These are phyloP conservation scores for Drosophila lacicola DNA, from an alignment of 2,888 invertebrate species.

Conservation along the genomic window DNA sequence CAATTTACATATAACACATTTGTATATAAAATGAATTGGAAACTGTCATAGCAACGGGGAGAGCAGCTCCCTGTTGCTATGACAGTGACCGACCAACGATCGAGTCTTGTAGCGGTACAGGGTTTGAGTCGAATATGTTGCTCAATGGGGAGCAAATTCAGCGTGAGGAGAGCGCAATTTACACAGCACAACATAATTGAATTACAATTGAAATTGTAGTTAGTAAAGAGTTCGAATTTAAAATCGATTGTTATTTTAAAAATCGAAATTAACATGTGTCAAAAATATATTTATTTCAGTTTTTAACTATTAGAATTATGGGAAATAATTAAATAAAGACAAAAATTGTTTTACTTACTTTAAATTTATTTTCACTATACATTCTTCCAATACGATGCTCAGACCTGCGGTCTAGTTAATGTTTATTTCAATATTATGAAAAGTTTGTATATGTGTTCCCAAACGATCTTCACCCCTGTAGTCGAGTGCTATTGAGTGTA, in stretches of 20 bases:
- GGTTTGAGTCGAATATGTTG: slow-evolving; percentile 10
- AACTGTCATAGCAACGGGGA: slow-evolving; percentile 21
- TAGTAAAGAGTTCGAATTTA: too few relatives aligned
- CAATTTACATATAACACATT: slow-evolving; percentile 27
- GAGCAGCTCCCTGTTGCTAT: slow-evolving; percentile 37
- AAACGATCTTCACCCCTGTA: slow-evolving; percentile 18
- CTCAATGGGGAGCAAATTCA: slow-evolving; percentile 21
- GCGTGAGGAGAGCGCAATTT: slow-evolving; percentile 4
- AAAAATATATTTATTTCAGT: neutral
- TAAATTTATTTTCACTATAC: neutral
- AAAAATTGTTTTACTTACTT: neutral
- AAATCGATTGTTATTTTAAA: too few relatives aligned
- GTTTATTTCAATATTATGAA: too few relatives aligned
- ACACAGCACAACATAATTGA: slow-evolving; percentile 23
- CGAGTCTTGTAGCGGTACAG: slow-evolving; percentile 9
- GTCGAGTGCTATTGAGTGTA: slow-evolving; percentile 53
- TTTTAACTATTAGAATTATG: too few relatives aligned
- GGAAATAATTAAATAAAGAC: neutral
- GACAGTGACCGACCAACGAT: slow-evolving; percentile 26
- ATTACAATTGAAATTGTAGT: neutral
- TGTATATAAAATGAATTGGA: slow-evolving; percentile 8
- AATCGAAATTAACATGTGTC: neutral
- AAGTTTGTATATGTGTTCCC: too few relatives aligned
- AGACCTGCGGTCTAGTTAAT: too few relatives aligned
- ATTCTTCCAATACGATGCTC: neutral